Evolutionary conservation across 2,888 invertebrate genomes (phyloP), one percentile per base, ranked within the genome.

Genomic region (Rhingia rostrata): DNA sequence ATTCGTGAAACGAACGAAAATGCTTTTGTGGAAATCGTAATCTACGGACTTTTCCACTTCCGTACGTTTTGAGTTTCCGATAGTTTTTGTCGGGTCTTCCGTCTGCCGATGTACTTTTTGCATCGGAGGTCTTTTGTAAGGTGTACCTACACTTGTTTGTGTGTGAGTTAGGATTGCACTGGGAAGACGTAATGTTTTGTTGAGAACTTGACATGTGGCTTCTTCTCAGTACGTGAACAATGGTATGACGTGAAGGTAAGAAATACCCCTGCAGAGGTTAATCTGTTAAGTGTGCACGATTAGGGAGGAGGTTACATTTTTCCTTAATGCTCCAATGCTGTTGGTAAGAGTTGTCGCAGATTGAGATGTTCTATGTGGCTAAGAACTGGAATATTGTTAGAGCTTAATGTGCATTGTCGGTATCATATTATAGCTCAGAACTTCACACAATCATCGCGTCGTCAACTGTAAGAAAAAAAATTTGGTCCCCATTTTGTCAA

Each of bases 21-120:
- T 67, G 69, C 69, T 79, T 22, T 79, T 61, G 14, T 49, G 54
- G 53, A 72, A 66, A 56, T 69, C 58, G 33, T 79, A 79, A 83
- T 83, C 79, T 69, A 41, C 37, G 41, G 70, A 64, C 74, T 78
- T 79, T 79, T 67, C 37, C 43, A 72, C 78, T 79, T 83, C 83
- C 83, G 83, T 64, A 49, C 69, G 79, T 64, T 79, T 83, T 61
- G 58, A 69, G 73, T 83, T 79, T 79, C 83, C 56, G 54, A 49
- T 63, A 35, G 61, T 67, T 53, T 74, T 53, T 30, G 12, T 63
- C 33, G 10, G 6, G 41, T 54, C 49, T n/a, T 63, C 22, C 35
- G 32, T 61, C 67, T 73, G 67, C 54, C 64, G 43, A 70, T 78
- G 70, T 66, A n/a, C 54, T 32, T 70, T 33, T 53, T 53, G 32